phyloP scores from a whole-genome alignment of 53 echinoderm and acorn worm genomes.

The Holothuria leucospilota region DNA sequence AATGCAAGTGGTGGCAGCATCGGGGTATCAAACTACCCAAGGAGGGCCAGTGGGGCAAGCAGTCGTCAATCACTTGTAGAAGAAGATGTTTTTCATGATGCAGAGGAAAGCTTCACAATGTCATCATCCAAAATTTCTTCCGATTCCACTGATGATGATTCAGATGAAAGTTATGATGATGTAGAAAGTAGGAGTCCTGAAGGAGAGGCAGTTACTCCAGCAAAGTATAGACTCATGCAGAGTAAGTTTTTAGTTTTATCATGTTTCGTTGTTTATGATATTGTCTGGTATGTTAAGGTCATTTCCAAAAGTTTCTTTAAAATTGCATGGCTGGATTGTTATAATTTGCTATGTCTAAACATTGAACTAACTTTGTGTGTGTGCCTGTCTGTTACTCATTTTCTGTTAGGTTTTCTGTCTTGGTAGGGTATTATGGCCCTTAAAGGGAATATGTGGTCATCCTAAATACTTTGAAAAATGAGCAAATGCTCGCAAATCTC shows the following conservation, averaged over 20 bases:
- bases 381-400: no score
- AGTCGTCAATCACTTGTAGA: background rate
- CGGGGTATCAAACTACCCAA: background rate
- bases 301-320: no score
- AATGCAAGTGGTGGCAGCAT: slow-evolving; percentile 4
- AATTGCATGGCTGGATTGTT: no score
- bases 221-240: slow-evolving; percentile 14
- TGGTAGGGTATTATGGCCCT: no score
- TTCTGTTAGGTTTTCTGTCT: no score
- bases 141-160: slow-evolving; percentile 2
- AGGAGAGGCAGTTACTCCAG: background rate
- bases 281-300: no score
- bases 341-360: no score
- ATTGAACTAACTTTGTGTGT: no score
- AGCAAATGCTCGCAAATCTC: no score
- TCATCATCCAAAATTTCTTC: background rate
- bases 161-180: slow-evolving; percentile 20
- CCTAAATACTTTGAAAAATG: no score
- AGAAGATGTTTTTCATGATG: slow-evolving; percentile 18
- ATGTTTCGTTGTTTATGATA: background rate
- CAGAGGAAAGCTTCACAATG: background rate
- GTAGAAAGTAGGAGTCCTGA: background rate
- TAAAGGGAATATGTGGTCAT: no score
- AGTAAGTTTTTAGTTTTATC: background rate
- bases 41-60: background rate